These are phyloP conservation scores for Arizona elegans DNA, from an alignment of 2,113 vertebrate genomes.

Conservation along the genomic window DNA sequence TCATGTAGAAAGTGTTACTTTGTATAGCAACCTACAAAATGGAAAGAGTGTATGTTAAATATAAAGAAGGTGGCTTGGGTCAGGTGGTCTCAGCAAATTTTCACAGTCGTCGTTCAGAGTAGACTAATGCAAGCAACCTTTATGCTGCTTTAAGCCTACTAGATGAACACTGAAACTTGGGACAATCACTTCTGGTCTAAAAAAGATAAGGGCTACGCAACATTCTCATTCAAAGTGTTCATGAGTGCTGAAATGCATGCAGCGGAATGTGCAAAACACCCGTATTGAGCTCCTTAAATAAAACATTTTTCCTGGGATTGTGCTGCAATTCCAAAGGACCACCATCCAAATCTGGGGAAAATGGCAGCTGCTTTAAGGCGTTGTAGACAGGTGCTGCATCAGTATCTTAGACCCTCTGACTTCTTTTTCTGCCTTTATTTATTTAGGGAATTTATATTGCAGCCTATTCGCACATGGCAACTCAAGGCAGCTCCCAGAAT, in stretches of 20 bases:
- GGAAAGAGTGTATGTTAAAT: not conserved
- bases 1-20: not conserved
- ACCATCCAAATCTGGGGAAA: not conserved
- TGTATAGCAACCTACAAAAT: not conserved
- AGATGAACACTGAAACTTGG: not conserved
- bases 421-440: not conserved
- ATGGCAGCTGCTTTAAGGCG: not conserved
- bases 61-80: not conserved
- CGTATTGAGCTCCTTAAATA: not conserved
- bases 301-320: not conserved
- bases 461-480: too few relatives aligned
- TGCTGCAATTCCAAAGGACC: not conserved
- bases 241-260: not conserved
- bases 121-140: too few relatives aligned
- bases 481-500: too few relatives aligned
- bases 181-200: not conserved
- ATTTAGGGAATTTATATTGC: too few relatives aligned
- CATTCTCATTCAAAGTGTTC: not conserved
- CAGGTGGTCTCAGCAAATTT: not conserved
- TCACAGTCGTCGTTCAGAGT: not conserved
- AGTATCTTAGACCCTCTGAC: not conserved
- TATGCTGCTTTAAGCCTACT: not conserved
- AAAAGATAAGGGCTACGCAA: not conserved
- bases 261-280: not conserved
- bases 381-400: not conserved